Evolutionary conservation across 2,888 invertebrate genomes (phyloP), one percentile per base, ranked within the genome.

Genomic region (Lypha dubia): DNA sequence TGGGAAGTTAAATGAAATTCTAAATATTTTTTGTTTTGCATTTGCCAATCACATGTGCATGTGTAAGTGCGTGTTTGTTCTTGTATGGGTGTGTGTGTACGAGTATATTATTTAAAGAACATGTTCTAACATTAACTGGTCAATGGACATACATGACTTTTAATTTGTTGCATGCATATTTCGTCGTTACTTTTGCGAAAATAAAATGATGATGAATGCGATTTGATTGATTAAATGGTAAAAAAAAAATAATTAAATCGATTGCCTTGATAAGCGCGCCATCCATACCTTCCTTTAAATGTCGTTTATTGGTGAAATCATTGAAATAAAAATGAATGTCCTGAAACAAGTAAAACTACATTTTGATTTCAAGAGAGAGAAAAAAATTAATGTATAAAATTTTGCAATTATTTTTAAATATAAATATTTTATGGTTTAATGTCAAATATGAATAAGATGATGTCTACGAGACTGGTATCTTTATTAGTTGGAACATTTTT

Each of bases 161-260:
- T 70, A 76, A 76, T 76, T 75, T 82, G 70, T 81, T 82, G 81
- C 81, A 75, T 81, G 81, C 28, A 56, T 49, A 44, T 74, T 24
- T 44, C 32, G 7, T 58, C 32, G 7, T 58, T 58, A 11, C 35
- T 35, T 35, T 38, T n/a, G n/a, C 17, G 17, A 38, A 76, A 51
- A 35, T 38, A 28, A 73, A 67, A 65, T 58, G 28, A 71, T 75
- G 70, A 49, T 71, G 70, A 75, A 65, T 63, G 63, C 63, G 22
- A 70, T 76, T 82, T 82, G 81, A 82, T 82, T 82, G 81, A 82
- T 82, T 82, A 76, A 82, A 82, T 82, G 63, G 68, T 71, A 63
- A 71, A 75, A 82, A 82, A 63, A 71, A 75, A 82, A 82, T 82
- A 82, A 82, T 82, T 82, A 76, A 76, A 82, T 63, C 81, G 75